These are phyloP conservation scores for Sphaerophoria rueppellii DNA, from an alignment of 2,888 invertebrate genomes.

Conservation along the genomic window DNA sequence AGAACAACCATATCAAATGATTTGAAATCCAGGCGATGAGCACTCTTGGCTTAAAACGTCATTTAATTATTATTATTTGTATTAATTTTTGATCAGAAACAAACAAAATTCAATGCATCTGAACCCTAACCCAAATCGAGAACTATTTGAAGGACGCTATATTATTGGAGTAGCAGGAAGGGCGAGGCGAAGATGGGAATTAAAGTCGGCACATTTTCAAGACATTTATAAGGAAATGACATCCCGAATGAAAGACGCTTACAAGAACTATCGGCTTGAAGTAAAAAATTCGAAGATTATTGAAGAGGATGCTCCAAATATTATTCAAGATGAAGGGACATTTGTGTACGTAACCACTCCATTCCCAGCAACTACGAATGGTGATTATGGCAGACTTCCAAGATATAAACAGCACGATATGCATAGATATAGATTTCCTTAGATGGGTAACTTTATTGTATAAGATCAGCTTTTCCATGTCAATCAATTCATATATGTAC, in stretches of 20 bases:
- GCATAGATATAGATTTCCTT: constrained; percentile 46
- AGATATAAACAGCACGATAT: constrained; percentile 2
- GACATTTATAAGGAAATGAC: constrained; percentile 25
- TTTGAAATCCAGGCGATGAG: no score
- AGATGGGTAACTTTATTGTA: not conserved
- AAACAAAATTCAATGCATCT: not conserved
- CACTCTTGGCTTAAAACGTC: no score
- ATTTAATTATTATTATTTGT: not conserved
- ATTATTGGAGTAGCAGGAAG: constrained; percentile 33
- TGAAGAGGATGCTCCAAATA: not conserved
- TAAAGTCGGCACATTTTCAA: constrained; percentile 31
- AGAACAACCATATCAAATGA: no score
- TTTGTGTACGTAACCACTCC: not conserved
- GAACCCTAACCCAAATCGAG: constrained; percentile 33
- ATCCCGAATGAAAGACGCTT: not conserved
- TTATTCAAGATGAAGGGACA: not conserved
- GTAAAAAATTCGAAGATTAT: not conserved
- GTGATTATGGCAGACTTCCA: constrained; percentile 42
- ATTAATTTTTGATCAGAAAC: constrained; percentile 7
- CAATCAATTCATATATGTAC: no score
- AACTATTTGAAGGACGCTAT: constrained; percentile 38
- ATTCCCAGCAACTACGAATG: constrained; percentile 37
- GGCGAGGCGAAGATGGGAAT: constrained; percentile 28
- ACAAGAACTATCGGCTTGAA: not conserved
- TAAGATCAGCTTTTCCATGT: not conserved